phyloP scores from a whole-genome alignment of 2,113 vertebrate species.

The Ariopsis seemanni region DNA sequence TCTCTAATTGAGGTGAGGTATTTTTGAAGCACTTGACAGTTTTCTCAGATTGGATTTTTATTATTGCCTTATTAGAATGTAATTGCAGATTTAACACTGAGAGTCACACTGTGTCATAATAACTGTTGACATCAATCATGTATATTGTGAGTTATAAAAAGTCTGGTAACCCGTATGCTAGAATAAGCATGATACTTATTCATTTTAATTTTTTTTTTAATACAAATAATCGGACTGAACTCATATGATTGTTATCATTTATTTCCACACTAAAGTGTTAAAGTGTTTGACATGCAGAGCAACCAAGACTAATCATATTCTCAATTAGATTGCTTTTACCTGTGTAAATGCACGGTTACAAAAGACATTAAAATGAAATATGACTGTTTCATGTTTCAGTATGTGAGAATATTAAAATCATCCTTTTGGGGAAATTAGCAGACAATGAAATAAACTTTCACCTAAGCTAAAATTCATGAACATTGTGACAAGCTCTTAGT shows the following conservation, averaged over 20 bases:
- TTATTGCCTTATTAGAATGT: neutral
- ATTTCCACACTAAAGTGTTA: neutral
- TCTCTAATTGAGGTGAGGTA: neutral
- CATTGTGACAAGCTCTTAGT: neutral
- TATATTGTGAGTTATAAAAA: slow-evolving; percentile 1
- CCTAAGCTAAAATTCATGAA: neutral
- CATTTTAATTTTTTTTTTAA: slow-evolving; percentile 3
- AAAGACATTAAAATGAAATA: neutral
- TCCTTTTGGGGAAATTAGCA: neutral
- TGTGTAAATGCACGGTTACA: neutral
- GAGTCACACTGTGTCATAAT: neutral
- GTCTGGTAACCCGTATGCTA: neutral
- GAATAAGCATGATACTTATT: slow-evolving; percentile 15
- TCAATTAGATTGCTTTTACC: slow-evolving; percentile 5
- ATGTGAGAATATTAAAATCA: neutral
- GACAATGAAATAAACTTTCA: neutral
- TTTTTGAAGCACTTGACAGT: neutral
- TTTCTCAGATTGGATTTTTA: neutral
- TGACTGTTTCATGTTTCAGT: neutral
- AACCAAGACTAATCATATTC: slow-evolving; percentile 7
- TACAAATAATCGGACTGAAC: slow-evolving; percentile 2
- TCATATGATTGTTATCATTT: slow-evolving; percentile 13
- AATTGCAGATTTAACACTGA: neutral
- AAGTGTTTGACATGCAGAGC: neutral
- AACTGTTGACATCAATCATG: neutral